Evolutionary conservation across 2,797 vertebrate genomes (phyloP).

Genomic region (Malacoctenus gilli): DNA sequence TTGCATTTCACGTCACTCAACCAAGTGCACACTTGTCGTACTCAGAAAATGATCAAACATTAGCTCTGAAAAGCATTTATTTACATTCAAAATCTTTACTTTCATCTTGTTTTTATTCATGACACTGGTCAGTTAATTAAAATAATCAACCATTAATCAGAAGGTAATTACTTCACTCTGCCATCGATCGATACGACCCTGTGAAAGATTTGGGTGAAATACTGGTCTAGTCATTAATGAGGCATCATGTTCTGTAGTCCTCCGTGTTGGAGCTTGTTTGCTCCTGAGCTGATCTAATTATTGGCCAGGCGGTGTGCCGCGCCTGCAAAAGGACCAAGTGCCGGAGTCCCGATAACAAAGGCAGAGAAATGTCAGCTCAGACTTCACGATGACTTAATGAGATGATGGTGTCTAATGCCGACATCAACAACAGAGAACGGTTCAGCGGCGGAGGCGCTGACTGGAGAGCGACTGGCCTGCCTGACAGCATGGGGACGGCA

Average conservation of each 20-base stretch:
- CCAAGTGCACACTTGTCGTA: too few species aligned
- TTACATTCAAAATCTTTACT: too few species aligned
- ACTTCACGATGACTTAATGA: constrained; percentile 31
- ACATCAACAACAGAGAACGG: constrained; percentile 19
- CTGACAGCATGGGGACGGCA: not conserved
- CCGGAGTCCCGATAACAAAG: constrained; percentile 17
- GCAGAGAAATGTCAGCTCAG: constrained; percentile 19
- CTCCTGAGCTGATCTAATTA: constrained; percentile 22
- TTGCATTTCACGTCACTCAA: too few species aligned
- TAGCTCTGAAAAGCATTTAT: too few species aligned
- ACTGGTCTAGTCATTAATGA: constrained; percentile 19
- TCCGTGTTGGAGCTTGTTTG: constrained; percentile 18
- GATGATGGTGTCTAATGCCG: constrained; percentile 19
- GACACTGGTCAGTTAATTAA: too few species aligned
- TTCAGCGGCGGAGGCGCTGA: constrained; percentile 19
- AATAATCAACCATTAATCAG: too few species aligned
- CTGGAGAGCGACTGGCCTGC: constrained; percentile 12
- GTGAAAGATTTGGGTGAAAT: constrained; percentile 8
- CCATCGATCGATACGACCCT: not conserved
- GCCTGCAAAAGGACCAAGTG: constrained; percentile 15
- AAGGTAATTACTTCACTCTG: not conserved
- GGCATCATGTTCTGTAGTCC: constrained; percentile 9
- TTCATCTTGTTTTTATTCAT: too few species aligned
- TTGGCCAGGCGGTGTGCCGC: not conserved
- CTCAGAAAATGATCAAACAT: too few species aligned